Evolutionary conservation across 2,888 invertebrate species (phyloP).

Genomic region (Axea sp.): DNA sequence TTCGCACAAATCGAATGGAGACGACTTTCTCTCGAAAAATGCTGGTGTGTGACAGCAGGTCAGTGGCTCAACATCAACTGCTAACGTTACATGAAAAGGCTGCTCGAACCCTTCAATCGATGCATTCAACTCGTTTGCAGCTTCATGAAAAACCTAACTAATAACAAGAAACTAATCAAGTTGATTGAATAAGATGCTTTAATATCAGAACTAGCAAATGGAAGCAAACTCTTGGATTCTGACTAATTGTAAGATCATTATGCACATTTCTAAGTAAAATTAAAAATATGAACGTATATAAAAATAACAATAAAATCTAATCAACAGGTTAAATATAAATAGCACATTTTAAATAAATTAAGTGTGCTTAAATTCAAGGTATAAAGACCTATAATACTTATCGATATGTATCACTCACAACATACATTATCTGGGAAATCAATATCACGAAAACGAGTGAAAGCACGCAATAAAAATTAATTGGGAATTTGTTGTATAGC

Average conservation of each 20-base stretch:
- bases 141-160: conserved; percentile 6
- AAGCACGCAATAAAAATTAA: too few relatives aligned
- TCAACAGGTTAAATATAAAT: too few relatives aligned
- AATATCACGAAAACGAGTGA: too few relatives aligned
- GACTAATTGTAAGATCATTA: background rate
- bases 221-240: background rate
- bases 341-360: too few relatives aligned
- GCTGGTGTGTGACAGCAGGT: background rate
- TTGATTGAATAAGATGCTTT: conserved; percentile 10
- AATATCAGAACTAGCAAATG: background rate
- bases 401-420: too few relatives aligned
- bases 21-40: conserved; percentile 35
- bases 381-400: too few relatives aligned
- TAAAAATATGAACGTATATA: too few relatives aligned
- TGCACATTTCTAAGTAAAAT: too few relatives aligned
- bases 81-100: background rate
- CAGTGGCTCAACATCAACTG: conserved; percentile 12
- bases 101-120: conserved; percentile 11
- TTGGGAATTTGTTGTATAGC: too few relatives aligned
- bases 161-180: conserved; percentile 5
- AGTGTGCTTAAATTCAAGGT: too few relatives aligned
- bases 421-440: too few relatives aligned
- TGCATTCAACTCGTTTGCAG: conserved; percentile 11
- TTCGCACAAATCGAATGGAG: conserved; percentile 5
- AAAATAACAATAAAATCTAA: too few relatives aligned